Percentiles rank a stretch among this genome's conserved stretches.
Evolutionary conservation across 2,113 vertebrate genomes (phyloP).

Genomic region (Syngnathoides biaculeatus): DNA sequence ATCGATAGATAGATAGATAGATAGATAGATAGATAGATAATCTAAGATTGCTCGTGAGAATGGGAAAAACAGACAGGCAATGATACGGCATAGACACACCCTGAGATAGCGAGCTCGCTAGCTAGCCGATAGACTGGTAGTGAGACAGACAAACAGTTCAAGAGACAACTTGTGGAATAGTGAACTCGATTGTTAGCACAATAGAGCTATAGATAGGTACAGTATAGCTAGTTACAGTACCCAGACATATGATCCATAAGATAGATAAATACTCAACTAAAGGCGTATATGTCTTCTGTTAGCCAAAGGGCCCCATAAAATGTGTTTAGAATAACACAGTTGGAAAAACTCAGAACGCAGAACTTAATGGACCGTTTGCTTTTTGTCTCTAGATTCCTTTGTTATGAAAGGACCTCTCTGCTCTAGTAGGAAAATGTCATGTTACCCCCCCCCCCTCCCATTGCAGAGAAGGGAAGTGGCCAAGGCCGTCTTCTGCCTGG

Average conservation of each 20-base stretch:
- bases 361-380: not conserved
- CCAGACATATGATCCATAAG: not conserved
- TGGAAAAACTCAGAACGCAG: no score
- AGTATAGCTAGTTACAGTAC: not conserved
- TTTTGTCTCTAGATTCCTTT: not conserved
- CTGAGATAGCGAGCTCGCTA: not conserved
- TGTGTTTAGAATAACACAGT: no score
- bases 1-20: no score
- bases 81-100: no score
- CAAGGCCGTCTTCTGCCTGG: conserved; percentile 95
- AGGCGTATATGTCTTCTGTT: no score
- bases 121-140: no score
- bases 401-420: not conserved
- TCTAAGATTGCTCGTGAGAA: no score
- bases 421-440: not conserved
- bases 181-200: not conserved
- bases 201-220: no score
- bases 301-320: no score
- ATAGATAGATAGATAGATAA: no score
- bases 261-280: not conserved
- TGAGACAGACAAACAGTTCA: not conserved
- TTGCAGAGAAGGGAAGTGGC: conserved; percentile 93
- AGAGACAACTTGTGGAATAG: not conserved
- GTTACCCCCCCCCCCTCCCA: conserved; percentile 6
- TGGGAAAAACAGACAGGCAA: no score